These are phyloP conservation scores for Paraescarpia echinospica DNA, from an alignment of 1,140 invertebrate genomes.

Conservation along the genomic window DNA sequence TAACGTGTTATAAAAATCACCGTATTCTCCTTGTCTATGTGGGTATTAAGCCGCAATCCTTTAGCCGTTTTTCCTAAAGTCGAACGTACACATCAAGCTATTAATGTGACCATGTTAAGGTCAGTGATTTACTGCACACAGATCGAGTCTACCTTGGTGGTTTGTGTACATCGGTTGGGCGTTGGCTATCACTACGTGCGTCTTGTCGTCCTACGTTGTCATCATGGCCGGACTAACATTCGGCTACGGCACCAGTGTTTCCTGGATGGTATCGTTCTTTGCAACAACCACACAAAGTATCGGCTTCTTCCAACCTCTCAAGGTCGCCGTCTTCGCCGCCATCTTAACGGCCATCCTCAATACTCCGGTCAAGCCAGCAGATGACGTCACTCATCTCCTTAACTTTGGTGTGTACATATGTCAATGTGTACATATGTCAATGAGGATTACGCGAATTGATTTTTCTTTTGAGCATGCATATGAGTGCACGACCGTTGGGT, in stretches of 20 bases:
- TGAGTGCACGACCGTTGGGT: not conserved
- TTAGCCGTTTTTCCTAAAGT: too few relatives aligned
- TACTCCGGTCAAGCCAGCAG: not conserved
- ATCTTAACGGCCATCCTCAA: not conserved
- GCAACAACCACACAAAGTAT: not conserved
- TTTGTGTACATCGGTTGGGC: slow-evolving; percentile 3
- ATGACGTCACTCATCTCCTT: not conserved
- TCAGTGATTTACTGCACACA: not conserved
- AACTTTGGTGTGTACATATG: not conserved
- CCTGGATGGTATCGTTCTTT: not conserved
- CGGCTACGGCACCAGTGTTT: slow-evolving; percentile 13
- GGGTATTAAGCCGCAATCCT: too few relatives aligned
- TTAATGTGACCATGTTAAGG: too few relatives aligned
- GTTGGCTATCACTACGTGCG: slow-evolving; percentile 3
- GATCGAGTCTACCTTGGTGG: slow-evolving; percentile 7
- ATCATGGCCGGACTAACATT: not conserved
- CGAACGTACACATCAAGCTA: too few relatives aligned
- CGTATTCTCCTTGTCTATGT: too few relatives aligned
- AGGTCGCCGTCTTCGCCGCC: not conserved
- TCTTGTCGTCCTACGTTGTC: not conserved
- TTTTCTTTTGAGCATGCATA: not conserved
- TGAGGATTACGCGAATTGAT: not conserved
- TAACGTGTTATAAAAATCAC: too few relatives aligned
- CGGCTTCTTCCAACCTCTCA: not conserved
- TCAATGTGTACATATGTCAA: too few relatives aligned